Conservation (phyloP, 2,797 vertebrate genomes). For the Etheostoma perlongum region DNA sequence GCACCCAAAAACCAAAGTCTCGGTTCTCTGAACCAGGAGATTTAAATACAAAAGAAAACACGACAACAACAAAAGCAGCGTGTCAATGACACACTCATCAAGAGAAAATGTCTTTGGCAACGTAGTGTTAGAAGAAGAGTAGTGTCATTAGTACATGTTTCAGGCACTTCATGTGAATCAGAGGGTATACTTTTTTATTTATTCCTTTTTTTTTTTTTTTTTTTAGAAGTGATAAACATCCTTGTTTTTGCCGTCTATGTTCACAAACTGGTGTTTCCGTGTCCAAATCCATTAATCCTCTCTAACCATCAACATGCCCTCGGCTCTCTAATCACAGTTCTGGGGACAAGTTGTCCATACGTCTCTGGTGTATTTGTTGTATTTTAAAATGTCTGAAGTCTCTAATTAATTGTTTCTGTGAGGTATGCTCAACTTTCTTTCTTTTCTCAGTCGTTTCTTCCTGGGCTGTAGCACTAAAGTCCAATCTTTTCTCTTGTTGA, state of each 20-base stretch:
- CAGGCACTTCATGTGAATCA: conserved; percentile 29
- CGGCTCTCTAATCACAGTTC: not conserved
- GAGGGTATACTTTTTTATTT: not conserved
- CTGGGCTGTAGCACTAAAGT: not conserved
- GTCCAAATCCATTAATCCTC: not conserved
- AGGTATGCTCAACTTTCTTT: not conserved
- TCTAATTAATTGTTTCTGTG: not conserved
- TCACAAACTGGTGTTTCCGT: not conserved
- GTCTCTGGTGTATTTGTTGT: not conserved
- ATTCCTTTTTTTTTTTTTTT: too few relatives aligned
- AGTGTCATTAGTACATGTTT: conserved; percentile 11
- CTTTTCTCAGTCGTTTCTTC: not conserved
- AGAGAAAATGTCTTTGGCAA: conserved; percentile 69
- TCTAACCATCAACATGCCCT: not conserved
- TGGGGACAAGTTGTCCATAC: not conserved
- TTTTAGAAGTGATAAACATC: too few relatives aligned
- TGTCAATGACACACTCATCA: conserved; percentile 46
- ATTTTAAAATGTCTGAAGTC: not conserved
- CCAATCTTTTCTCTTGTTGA: not conserved
- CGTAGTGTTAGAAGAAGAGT: conserved; percentile 20
- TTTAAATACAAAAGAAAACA: conserved; percentile 55
- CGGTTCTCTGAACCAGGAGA: conserved; percentile 64
- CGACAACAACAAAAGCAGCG: conserved; percentile 46
- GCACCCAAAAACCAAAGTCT: conserved; percentile 44
- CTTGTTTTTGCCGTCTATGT: too few relatives aligned